Evolutionary conservation across 2,113 vertebrate genomes (phyloP).

Genomic region (Phocoena sinus): DNA sequence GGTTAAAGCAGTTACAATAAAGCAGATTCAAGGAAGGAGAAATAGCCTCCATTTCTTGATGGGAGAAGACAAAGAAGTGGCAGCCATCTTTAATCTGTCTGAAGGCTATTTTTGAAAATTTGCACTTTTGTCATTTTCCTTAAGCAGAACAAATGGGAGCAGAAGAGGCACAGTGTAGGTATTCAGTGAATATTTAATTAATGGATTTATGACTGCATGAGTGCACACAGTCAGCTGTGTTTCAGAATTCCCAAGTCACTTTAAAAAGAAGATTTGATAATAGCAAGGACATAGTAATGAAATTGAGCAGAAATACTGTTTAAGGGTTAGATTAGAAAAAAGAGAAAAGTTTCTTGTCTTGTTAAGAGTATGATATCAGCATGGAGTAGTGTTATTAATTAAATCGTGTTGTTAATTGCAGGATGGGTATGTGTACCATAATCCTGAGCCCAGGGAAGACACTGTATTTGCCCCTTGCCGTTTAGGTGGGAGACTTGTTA

Average conservation of each 20-base stretch:
- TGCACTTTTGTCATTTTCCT: not conserved
- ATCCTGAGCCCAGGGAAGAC: not conserved
- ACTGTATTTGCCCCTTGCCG: not conserved
- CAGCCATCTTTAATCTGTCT: not conserved
- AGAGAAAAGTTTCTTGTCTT: not conserved
- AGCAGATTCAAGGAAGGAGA: not conserved
- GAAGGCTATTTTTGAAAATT: not conserved
- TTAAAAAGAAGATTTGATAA: not conserved
- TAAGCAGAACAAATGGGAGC: not conserved
- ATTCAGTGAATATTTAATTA: not conserved
- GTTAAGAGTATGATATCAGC: not conserved
- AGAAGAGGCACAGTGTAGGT: not conserved
- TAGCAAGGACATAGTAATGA: not conserved
- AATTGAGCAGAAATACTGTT: not conserved
- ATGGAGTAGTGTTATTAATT: not conserved
- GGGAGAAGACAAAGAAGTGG: not conserved
- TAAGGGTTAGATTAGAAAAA: not conserved
- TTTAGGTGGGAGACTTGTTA: not conserved
- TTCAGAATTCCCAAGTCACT: not conserved
- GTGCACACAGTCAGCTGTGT: not conserved
- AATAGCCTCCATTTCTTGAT: not conserved
- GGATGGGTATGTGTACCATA: not conserved
- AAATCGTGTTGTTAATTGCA: constrained; percentile 14
- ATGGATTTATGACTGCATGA: not conserved
- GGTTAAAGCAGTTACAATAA: not conserved